These are phyloP conservation scores for Dromaius novaehollandiae DNA, from an alignment of 2,113 vertebrate genomes.

Conservation along the genomic window DNA sequence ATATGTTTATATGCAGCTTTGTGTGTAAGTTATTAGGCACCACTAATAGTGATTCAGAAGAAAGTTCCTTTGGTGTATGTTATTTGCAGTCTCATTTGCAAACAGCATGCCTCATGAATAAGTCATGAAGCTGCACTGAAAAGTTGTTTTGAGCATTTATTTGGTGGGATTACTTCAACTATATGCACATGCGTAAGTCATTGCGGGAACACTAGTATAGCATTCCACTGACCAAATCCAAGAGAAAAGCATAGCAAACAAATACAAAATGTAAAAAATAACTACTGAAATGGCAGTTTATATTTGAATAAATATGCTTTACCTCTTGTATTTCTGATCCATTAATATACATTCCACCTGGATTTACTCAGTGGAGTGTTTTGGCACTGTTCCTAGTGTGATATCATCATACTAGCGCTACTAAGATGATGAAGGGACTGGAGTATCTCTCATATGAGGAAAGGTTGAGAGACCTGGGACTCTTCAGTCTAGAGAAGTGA, in stretches of 20 bases:
- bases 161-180: not conserved
- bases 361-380: not conserved
- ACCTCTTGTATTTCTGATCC: not conserved
- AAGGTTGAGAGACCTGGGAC: no score
- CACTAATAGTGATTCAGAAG: conserved; percentile 14
- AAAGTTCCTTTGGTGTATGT: conserved; percentile 14
- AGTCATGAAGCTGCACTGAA: not conserved
- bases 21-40: conserved; percentile 22
- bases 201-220: not conserved
- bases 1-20: not conserved
- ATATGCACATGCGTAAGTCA: not conserved
- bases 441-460: no score
- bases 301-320: not conserved
- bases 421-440: no score
- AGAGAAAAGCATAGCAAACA: not conserved
- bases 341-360: not conserved
- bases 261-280: not conserved
- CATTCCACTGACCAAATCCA: not conserved
- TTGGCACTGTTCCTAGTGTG: not conserved
- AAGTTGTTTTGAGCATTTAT: not conserved
- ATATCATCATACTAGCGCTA: not conserved
- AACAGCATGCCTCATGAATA: conserved; percentile 27
- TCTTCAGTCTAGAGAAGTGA: no score
- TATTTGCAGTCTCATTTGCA: conserved; percentile 1
- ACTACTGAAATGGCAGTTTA: not conserved